These are phyloP conservation scores for Columba guinea DNA, from an alignment of 2,797 vertebrate genomes.

Conservation along the genomic window DNA sequence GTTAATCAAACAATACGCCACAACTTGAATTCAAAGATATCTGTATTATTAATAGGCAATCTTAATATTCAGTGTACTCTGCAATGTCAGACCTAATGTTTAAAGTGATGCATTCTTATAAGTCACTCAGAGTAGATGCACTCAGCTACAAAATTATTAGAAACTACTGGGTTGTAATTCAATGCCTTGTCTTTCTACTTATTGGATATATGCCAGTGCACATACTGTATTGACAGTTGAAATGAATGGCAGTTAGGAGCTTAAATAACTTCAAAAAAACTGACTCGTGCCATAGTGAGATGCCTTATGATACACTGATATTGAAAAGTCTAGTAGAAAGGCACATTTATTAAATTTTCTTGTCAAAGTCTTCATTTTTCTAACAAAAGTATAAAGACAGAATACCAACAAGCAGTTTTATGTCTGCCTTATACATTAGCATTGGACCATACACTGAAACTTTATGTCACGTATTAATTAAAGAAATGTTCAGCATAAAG, in stretches of 20 bases:
- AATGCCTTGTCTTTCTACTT: background rate
- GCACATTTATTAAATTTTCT: background rate
- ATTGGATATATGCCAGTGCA: background rate
- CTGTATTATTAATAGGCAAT: background rate
- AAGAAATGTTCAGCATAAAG: background rate
- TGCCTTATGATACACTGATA: background rate
- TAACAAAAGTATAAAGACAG: accelerated
- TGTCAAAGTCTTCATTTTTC: background rate
- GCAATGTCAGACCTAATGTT: background rate
- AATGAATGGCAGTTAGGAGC: background rate
- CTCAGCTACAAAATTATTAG: background rate
- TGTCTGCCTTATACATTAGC: background rate
- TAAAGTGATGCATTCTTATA: background rate
- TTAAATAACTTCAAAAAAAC: background rate
- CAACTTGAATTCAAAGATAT: background rate
- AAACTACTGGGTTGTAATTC: background rate
- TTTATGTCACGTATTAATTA: background rate
- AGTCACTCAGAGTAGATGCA: background rate
- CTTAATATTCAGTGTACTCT: accelerated
- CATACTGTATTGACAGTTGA: background rate
- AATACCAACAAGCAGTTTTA: background rate
- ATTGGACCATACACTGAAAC: accelerated
- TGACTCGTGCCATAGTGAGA: accelerated
- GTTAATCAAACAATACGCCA: background rate
- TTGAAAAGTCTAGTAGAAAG: background rate